A percentile compares a stretch with the other conserved stretches of the same genome.
Conservation (phyloP, 2,888 invertebrate genomes). For the Eupithecia inturbata region DNA sequence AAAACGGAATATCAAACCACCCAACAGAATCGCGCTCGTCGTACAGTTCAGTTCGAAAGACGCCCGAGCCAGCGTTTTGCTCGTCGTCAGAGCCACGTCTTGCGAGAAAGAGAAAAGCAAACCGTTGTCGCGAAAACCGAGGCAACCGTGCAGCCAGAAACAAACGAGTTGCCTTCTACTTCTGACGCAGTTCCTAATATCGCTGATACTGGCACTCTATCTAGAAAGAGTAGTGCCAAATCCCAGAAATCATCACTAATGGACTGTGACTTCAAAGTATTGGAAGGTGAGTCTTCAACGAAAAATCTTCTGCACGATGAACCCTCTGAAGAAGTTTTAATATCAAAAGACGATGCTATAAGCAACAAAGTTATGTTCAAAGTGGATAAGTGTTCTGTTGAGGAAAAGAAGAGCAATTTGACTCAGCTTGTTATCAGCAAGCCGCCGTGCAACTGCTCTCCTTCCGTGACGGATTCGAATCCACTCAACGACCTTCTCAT, state of each 20-base stretch:
- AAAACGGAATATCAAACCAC: conserved; percentile 99
- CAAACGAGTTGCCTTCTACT: conserved; percentile 64
- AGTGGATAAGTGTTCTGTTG: conserved; percentile 67
- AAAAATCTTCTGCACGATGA: conserved; percentile 76
- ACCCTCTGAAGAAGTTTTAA: conserved; percentile 65
- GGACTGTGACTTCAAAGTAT: conserved; percentile 54
- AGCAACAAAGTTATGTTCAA: conserved; percentile 79
- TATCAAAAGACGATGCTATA: conserved; percentile 79
- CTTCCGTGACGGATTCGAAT: conserved; percentile 71
- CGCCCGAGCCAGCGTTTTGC: conserved; percentile 98
- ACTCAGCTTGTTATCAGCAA: conserved; percentile 75
- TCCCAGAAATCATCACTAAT: conserved; percentile 81
- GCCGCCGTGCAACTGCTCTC: conserved; percentile 77
- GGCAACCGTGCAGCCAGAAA: conserved; percentile 57
- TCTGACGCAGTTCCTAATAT: conserved; percentile 56
- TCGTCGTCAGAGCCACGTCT: conserved; percentile 94
- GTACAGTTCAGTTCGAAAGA: conserved; percentile 98
- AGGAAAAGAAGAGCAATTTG: conserved; percentile 76
- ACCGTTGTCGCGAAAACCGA: conserved; percentile 65
- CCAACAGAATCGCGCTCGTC: conserved; percentile 93
- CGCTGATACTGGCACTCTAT: conserved; percentile 63
- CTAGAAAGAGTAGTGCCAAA: conserved; percentile 83
- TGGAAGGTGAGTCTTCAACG: conserved; percentile 68
- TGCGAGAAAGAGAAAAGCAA: conserved; percentile 90
- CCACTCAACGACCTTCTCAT: conserved; percentile 79